These are phyloP conservation scores for Helicoverpa zea DNA, from an alignment of 1,140 invertebrate species.

Conservation along the genomic window DNA sequence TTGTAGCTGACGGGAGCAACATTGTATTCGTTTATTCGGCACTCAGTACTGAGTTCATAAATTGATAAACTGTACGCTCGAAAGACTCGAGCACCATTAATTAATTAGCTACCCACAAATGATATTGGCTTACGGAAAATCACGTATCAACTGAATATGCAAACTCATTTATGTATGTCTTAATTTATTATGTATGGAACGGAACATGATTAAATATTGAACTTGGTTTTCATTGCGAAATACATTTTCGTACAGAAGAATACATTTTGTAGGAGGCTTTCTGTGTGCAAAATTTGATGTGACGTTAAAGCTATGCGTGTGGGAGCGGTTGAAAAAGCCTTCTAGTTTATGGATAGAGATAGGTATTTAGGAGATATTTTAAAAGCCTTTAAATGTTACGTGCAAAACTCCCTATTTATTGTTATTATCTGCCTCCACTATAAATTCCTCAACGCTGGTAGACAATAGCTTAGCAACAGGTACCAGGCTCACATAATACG, in stretches of 20 bases:
- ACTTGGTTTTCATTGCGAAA: neutral
- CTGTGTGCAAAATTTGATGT: neutral
- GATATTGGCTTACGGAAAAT: conserved; percentile 22
- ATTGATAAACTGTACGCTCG: neutral
- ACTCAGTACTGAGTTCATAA: neutral
- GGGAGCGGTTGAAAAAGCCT: too few species aligned
- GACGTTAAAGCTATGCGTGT: too few species aligned
- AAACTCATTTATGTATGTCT: neutral
- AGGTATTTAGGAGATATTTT: too few species aligned
- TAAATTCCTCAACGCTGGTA: neutral
- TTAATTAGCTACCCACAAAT: conserved; percentile 22
- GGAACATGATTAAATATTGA: neutral
- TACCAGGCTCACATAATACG: conserved; percentile 9
- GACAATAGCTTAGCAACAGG: conserved; percentile 19
- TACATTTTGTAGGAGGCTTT: neutral
- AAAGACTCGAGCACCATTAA: conserved; percentile 7
- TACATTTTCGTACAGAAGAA: too few species aligned
- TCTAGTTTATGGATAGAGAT: too few species aligned
- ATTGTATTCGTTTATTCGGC: conserved; percentile 5
- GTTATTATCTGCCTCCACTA: neutral
- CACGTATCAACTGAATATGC: conserved; percentile 19
- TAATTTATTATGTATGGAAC: conserved; percentile 11
- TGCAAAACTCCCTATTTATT: neutral
- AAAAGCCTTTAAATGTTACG: neutral
- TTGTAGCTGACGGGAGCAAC: neutral